These are phyloP conservation scores for Catocala fraxini DNA, from an alignment of 2,888 invertebrate genomes.

Conservation along the genomic window DNA sequence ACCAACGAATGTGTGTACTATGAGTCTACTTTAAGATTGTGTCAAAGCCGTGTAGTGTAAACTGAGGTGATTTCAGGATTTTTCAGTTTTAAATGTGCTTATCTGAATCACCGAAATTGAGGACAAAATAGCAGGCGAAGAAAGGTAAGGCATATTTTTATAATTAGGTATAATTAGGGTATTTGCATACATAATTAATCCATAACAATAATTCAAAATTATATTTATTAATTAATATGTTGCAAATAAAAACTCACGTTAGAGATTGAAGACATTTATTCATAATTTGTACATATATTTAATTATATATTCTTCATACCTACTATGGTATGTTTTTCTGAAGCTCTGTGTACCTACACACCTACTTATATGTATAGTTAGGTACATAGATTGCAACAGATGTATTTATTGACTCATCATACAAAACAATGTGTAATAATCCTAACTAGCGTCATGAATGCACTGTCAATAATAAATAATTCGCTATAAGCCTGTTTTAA, in stretches of 20 bases:
- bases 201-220: background rate
- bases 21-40: constrained; percentile 39
- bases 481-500: background rate
- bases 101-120: constrained; percentile 64
- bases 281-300: no score
- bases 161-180: no score
- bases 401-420: constrained; percentile 14
- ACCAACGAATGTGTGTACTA: constrained; percentile 17
- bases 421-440: constrained; percentile 16
- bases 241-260: background rate
- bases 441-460: constrained; percentile 1
- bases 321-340: background rate
- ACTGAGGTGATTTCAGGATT: constrained; percentile 39
- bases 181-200: background rate
- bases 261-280: background rate
- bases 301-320: background rate
- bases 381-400: background rate
- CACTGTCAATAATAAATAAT: constrained; percentile 9
- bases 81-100: constrained; percentile 51
- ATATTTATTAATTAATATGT: no score
- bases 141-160: constrained; percentile 58
- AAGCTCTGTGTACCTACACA: background rate
- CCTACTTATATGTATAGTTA: background rate
- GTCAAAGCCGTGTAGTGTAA: constrained; percentile 44
- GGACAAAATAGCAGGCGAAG: constrained; percentile 64